Conservation (phyloP, 2,113 vertebrate genomes). For the Camelus bactrianus region DNA sequence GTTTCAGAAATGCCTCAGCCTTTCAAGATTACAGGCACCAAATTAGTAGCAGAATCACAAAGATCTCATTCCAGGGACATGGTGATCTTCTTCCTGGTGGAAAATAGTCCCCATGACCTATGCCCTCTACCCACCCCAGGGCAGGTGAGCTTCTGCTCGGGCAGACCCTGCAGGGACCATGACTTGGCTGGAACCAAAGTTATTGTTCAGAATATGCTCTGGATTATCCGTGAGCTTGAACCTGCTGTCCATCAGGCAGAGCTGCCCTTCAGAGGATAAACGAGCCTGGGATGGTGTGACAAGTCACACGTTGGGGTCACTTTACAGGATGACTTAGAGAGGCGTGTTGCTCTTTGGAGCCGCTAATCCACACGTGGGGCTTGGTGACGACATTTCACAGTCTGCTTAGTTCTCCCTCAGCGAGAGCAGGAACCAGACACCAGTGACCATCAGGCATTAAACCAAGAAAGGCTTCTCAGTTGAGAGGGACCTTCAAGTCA, state of each 20-base stretch:
- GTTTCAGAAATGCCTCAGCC: conserved; percentile 82
- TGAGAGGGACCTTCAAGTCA: conserved; percentile 43
- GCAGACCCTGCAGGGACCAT: conserved; percentile 78
- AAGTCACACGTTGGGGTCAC: conserved; percentile 81
- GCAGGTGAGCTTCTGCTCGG: conserved; percentile 78
- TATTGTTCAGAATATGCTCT: conserved; percentile 69
- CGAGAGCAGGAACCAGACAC: neutral
- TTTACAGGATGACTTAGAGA: conserved; percentile 83
- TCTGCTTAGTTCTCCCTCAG: neutral
- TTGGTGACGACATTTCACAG: conserved; percentile 73
- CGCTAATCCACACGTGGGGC: conserved; percentile 77
- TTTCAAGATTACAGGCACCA: conserved; percentile 83
- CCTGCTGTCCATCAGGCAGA: conserved; percentile 71
- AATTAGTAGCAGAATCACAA: conserved; percentile 75
- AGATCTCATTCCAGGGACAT: conserved; percentile 83
- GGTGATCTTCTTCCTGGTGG: conserved; percentile 75
- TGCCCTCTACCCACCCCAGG: conserved; percentile 44
- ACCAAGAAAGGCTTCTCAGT: conserved; percentile 43
- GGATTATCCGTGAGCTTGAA: conserved; percentile 74
- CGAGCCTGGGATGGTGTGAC: conserved; percentile 70
- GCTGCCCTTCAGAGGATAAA: conserved; percentile 55
- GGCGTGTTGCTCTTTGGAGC: conserved; percentile 69
- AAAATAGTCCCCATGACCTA: conserved; percentile 63
- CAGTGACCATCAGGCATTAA: neutral
- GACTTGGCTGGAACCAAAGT: conserved; percentile 83